Percentiles rank a stretch among this genome's conserved stretches.
phyloP scores from a whole-genome alignment of 1,140 invertebrate genomes.

The Sycophila sp. region DNA sequence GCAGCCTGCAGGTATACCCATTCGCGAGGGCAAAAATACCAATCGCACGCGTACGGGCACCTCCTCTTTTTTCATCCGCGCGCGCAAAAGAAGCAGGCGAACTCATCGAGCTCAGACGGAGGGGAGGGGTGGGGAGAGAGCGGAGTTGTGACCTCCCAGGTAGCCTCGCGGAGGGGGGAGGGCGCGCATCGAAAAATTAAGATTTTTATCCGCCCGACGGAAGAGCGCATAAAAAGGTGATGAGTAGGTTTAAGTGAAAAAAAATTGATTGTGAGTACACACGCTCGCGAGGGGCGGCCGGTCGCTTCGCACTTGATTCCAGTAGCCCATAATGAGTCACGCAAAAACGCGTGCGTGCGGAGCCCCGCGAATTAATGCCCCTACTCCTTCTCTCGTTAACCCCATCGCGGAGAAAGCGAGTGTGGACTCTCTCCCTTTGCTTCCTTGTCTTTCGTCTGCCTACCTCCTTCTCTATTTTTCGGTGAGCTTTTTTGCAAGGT shows the following conservation, averaged over 20 bases:
- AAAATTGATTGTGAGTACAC: conserved; percentile 29
- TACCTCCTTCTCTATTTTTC: neutral
- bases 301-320: conserved; percentile 31
- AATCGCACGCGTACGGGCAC: too few species aligned
- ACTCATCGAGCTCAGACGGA: too few species aligned
- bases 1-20: too few species aligned
- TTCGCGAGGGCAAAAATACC: too few species aligned
- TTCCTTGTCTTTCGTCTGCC: neutral
- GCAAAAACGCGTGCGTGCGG: conserved; percentile 27
- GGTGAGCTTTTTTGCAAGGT: neutral
- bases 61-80: too few species aligned
- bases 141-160: conserved; percentile 26
- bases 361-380: conserved; percentile 25
- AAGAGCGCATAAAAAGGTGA: conserved; percentile 17
- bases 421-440: too few species aligned
- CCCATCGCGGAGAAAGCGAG: too few species aligned
- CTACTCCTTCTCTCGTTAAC: neutral
- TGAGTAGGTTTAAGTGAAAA: conserved; percentile 15
- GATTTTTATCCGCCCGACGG: conserved; percentile 22
- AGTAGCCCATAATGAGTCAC: conserved; percentile 30
- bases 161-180: neutral
- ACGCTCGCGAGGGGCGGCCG: too few species aligned
- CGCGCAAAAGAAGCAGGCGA: too few species aligned
- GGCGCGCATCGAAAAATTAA: conserved; percentile 27
- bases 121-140: neutral